Conservation (phyloP, 30 jellyfish, hydroid and myxozoan genomes). For the Aurelia coerulea region DNA sequence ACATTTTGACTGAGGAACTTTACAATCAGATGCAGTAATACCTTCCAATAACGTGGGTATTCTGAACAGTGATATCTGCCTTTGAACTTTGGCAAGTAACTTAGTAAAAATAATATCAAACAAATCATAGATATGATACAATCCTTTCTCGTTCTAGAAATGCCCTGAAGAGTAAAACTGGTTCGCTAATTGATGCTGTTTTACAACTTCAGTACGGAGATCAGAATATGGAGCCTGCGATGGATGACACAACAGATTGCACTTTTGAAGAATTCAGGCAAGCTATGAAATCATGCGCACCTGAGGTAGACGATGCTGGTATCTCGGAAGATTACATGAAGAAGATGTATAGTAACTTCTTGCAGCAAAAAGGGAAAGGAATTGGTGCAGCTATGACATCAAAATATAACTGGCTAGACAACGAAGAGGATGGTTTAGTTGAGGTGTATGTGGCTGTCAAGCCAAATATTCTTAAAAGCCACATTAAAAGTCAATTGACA, state of each 20-base stretch:
- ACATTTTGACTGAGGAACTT: too few species aligned
- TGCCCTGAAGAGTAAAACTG: slow-evolving; percentile 3
- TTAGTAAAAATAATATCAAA: too few species aligned
- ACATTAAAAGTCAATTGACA: slow-evolving; percentile 64
- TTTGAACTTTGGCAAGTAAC: too few species aligned
- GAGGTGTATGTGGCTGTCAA: slow-evolving; percentile 80
- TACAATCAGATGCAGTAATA: too few species aligned
- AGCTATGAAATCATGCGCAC: slow-evolving; percentile 71
- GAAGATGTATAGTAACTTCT: slow-evolving; percentile 69
- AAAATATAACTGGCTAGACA: slow-evolving; percentile 83
- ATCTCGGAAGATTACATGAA: slow-evolving; percentile 56
- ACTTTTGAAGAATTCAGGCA: slow-evolving; percentile 84
- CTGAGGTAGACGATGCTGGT: slow-evolving; percentile 27
- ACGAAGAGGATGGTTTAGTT: slow-evolving; percentile 71
- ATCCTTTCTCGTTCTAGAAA: neutral
- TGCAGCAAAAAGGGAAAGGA: slow-evolving; percentile 48
- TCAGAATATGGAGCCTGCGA: neutral
- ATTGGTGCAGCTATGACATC: slow-evolving; percentile 79
- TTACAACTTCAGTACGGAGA: neutral
- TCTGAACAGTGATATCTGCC: too few species aligned
- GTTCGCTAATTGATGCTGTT: slow-evolving; percentile 45
- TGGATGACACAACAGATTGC: slow-evolving; percentile 30
- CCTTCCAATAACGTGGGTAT: too few species aligned
- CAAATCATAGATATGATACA: too few species aligned
- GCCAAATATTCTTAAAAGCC: slow-evolving; percentile 38